Conservation (phyloP, 2,888 invertebrate genomes). For the Thysanoteuthis rhombus region DNA sequence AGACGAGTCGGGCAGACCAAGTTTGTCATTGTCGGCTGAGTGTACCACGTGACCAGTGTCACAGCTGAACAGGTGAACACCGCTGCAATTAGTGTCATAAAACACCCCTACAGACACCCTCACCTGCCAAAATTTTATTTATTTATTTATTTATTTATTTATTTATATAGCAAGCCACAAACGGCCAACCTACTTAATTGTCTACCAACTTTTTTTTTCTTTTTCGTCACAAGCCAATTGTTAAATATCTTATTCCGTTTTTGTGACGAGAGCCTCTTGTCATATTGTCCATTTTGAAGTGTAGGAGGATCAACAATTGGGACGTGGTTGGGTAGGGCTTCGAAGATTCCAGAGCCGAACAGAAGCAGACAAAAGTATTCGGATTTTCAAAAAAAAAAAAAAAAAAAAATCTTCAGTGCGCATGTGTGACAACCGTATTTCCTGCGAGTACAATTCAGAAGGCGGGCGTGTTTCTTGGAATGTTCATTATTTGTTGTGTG, state of each 20-base stretch:
- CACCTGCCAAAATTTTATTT: conserved; percentile 12
- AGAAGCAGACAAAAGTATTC: not conserved
- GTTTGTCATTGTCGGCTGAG: not conserved
- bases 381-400: not conserved
- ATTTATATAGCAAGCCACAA: not conserved
- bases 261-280: not conserved
- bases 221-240: not conserved
- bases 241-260: not conserved
- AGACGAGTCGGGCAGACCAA: not conserved
- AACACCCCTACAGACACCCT: not conserved
- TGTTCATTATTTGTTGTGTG: no score
- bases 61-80: not conserved
- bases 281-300: not conserved
- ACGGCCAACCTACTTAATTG: not conserved
- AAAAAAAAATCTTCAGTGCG: not conserved
- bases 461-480: not conserved
- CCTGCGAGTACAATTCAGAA: not conserved
- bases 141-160: not conserved
- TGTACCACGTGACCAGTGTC: conserved; percentile 12
- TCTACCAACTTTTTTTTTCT: not conserved
- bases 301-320: not conserved
- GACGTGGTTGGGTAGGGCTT: not conserved
- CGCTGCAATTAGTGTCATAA: not conserved
- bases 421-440: not conserved
- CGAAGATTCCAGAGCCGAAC: not conserved